These are phyloP conservation scores for Zygaena filipendulae DNA, from an alignment of 2,888 invertebrate species.

Conservation along the genomic window DNA sequence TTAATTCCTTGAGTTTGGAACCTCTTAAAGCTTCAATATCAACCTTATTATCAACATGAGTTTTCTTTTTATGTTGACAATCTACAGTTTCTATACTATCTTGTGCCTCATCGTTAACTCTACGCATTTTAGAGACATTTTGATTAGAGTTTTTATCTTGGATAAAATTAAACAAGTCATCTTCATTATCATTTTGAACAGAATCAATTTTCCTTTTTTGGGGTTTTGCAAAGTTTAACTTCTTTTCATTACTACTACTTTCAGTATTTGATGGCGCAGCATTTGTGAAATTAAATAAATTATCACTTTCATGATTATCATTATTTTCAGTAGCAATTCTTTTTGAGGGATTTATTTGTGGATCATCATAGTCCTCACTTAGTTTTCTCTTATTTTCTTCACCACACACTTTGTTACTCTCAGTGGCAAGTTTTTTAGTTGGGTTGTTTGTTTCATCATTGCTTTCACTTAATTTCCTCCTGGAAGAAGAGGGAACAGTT, in stretches of 20 bases:
- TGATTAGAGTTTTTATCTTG: conserved; percentile 21
- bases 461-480: not conserved
- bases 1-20: conserved; percentile 41
- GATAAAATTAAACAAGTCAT: conserved; percentile 52
- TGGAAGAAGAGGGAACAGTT: not conserved
- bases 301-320: conserved; percentile 31
- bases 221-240: conserved; percentile 40
- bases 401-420: conserved; percentile 8
- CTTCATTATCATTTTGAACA: conserved; percentile 34
- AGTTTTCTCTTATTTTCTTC: conserved; percentile 36
- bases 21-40: conserved; percentile 42
- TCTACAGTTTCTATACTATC: conserved; percentile 10
- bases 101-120: conserved; percentile 10
- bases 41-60: conserved; percentile 15
- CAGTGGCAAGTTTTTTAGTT: conserved; percentile 6
- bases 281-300: conserved; percentile 44
- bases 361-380: conserved; percentile 26
- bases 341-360: conserved; percentile 29
- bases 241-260: conserved; percentile 23
- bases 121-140: conserved; percentile 22
- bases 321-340: conserved; percentile 30
- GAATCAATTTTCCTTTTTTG: conserved; percentile 37
- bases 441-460: conserved; percentile 13
- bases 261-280: conserved; percentile 19
- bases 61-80: conserved; percentile 3